Base-by-base conservation (phyloP, 92 coral and sea anemone species). In the Isaurus tuberculatus region DNA sequence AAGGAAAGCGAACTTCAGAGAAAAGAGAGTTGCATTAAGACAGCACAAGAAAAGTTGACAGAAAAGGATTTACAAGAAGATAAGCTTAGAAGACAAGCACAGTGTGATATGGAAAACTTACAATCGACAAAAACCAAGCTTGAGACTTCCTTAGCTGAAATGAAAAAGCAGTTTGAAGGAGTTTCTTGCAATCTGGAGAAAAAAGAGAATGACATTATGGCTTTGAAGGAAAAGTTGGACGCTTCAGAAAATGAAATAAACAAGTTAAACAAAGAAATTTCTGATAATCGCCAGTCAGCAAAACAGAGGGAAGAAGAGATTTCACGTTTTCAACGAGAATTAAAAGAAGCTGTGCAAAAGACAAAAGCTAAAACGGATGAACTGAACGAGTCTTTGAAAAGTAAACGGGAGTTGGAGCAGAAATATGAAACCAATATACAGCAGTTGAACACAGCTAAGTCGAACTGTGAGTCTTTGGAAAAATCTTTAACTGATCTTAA, bases 81-180 rank as follows among this genome's bases (percentile, higher is more conserved):
- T 28, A 86, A 83, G 67, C 53, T 72, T 22, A 79, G 83, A 31
- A 87, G 86, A 57, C 88, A 90, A 61, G 80, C 85, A 26, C 84
- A 79, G 32, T 90, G 93, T 77, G 93, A 90, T 71, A 19, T 90
- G 73, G 90, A 90, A 40, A 90, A 90, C 31, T 5, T 75, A 32
- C 75, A 84, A 37, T 48, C 86, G 6, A 86, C 86, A 11, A 86
- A 75, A 16, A 22, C 78, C 36, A 90, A 83, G 34, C 36, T 90
- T 51, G 93, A 90, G 31, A 64, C 60, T 2, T 84, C 88, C 22
- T 75, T 73, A 25, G 79, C 84, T 34, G 90, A 89, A 42, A 61
- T 89, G 20, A 88, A 89, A 48, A 88, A 86, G 48, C 85, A 73
- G 42, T 16, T 32, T 11, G 84, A 85, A 14, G 75, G 72, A 55